phyloP scores from a whole-genome alignment of 2,888 invertebrate species.

The Drosophila atroscutellata region DNA sequence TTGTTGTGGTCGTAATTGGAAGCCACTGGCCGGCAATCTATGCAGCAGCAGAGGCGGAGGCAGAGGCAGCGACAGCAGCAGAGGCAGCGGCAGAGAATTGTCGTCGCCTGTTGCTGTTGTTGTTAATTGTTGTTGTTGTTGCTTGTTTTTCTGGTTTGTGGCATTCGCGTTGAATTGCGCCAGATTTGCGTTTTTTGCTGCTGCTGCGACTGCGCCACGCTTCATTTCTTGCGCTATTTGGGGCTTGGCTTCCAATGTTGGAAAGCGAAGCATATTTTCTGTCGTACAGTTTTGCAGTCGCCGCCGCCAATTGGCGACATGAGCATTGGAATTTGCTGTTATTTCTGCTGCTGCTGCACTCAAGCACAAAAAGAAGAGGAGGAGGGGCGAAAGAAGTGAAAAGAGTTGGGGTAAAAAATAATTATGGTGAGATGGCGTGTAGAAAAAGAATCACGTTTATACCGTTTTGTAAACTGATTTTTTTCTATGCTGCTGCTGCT shows the following conservation, averaged over 20 bases:
- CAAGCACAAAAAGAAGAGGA: neutral
- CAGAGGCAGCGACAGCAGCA: conserved; percentile 4
- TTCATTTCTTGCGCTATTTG: conserved; percentile 69
- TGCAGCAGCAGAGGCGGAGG: conserved; percentile 35
- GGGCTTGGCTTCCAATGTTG: conserved; percentile 51
- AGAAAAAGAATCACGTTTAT: conserved; percentile 77
- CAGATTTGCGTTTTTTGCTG: conserved; percentile 76
- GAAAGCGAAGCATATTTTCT: conserved; percentile 28
- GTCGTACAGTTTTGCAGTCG: conserved; percentile 61
- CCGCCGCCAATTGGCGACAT: conserved; percentile 73
- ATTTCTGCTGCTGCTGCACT: conserved; percentile 23
- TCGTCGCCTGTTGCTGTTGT: conserved; percentile 15
- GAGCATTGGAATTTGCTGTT: conserved; percentile 26
- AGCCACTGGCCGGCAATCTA: conserved; percentile 76
- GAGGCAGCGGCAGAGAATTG: conserved; percentile 29
- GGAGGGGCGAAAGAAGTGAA: conserved; percentile 1
- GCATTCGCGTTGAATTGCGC: conserved; percentile 79
- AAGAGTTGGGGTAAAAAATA: conserved; percentile 25
- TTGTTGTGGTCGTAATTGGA: conserved; percentile 61
- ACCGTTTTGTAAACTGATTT: conserved; percentile 80
- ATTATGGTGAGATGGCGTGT: conserved; percentile 50
- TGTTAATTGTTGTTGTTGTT: conserved; percentile 43
- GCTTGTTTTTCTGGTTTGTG: conserved; percentile 77
- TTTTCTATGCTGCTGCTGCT: conserved; percentile 50
- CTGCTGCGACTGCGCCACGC: conserved; percentile 66